These are phyloP conservation scores for Callionymus lyra DNA, from an alignment of 2,113 vertebrate genomes.

Conservation along the genomic window DNA sequence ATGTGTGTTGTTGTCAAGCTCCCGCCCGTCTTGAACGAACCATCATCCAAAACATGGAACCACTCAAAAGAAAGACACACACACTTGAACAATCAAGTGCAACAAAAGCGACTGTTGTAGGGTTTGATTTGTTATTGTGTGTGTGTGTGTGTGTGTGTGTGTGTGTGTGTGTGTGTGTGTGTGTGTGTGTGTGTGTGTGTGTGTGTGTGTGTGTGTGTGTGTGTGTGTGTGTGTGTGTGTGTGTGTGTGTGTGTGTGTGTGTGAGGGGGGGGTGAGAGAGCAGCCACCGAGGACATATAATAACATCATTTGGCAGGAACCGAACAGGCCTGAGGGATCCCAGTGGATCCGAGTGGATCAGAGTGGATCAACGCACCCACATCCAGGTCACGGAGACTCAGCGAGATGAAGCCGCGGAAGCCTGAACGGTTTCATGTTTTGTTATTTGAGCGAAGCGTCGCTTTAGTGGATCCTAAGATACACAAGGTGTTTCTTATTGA, in stretches of 20 bases:
- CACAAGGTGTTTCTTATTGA: conserved; percentile 27
- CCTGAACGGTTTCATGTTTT: conserved; percentile 27
- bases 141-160: too few relatives aligned
- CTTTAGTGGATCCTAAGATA: conserved; percentile 9
- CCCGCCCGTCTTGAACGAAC: too few relatives aligned
- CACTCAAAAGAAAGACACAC: background rate
- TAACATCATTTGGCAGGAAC: conserved; percentile 37
- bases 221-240: too few relatives aligned
- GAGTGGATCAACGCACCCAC: conserved; percentile 23
- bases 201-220: too few relatives aligned
- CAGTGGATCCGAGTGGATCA: conserved; percentile 28
- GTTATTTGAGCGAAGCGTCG: conserved; percentile 24
- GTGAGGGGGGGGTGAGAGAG: conserved; percentile 12
- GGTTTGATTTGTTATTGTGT: conserved; percentile 14
- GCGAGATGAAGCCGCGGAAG: conserved; percentile 24
- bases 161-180: too few relatives aligned
- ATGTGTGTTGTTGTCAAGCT: too few relatives aligned
- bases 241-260: too few relatives aligned
- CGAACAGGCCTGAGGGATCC: conserved; percentile 20
- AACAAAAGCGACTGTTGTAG: conserved; percentile 20
- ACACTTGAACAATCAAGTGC: conserved; percentile 1
- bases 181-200: too few relatives aligned
- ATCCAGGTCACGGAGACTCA: conserved; percentile 15
- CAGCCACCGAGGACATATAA: conserved; percentile 10
- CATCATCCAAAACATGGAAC: too few relatives aligned